phyloP scores from a whole-genome alignment of 2,113 vertebrate genomes.

The Balaenoptera acutorostrata region DNA sequence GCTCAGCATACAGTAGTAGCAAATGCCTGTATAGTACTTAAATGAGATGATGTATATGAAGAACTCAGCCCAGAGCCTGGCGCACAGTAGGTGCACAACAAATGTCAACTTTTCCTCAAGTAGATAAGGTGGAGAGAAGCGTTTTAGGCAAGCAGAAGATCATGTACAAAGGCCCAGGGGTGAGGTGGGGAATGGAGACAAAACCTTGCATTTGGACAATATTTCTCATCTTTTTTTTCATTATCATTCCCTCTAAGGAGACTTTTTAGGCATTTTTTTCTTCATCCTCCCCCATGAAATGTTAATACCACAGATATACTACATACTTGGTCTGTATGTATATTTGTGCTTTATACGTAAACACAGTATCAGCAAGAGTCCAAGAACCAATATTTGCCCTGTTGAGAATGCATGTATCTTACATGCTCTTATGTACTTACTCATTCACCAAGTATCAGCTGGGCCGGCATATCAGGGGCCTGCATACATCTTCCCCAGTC shows the following conservation, averaged over 20 bases:
- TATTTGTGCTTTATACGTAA: neutral
- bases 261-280: neutral
- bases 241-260: neutral
- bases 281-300: neutral
- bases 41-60: neutral
- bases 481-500: neutral
- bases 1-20: neutral
- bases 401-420: neutral
- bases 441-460: neutral
- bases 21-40: neutral
- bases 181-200: neutral
- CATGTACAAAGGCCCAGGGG: neutral
- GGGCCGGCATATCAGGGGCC: neutral
- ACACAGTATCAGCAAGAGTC: neutral
- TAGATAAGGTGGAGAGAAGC: neutral
- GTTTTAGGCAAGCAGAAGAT: neutral
- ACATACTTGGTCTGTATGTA: neutral
- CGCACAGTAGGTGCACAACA: neutral
- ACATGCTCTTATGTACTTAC: neutral
- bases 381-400: neutral
- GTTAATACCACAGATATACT: neutral
- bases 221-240: neutral
- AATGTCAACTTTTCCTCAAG: neutral
- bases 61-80: neutral
- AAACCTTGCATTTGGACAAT: neutral